Evolutionary conservation across 1,140 invertebrate genomes (phyloP).

Genomic region (Caenorhabditis briggsae): DNA sequence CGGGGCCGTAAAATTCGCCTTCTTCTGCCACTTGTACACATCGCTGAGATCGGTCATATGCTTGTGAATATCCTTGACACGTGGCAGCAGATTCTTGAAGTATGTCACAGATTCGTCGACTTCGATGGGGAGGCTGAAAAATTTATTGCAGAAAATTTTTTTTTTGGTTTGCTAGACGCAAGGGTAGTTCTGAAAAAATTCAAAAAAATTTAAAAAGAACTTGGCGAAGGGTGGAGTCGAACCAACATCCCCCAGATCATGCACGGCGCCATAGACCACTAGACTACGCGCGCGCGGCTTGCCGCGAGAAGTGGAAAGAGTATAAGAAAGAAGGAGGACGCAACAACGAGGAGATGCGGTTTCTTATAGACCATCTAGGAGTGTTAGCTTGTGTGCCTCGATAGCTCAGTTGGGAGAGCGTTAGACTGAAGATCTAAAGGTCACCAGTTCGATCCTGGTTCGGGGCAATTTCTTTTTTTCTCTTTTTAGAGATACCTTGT

Average conservation of each 20-base stretch:
- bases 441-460: constrained; percentile 78
- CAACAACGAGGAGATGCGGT: too few relatives aligned
- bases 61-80: constrained; percentile 36
- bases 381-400: background rate
- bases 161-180: too few relatives aligned
- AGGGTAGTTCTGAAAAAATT: too few relatives aligned
- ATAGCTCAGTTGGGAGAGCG: constrained; percentile 78
- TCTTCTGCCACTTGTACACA: constrained; percentile 32
- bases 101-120: constrained; percentile 1
- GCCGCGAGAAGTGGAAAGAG: too few relatives aligned
- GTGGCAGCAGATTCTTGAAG: constrained; percentile 23
- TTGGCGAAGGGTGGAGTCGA: constrained; percentile 10
- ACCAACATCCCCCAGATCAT: background rate
- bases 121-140: background rate
- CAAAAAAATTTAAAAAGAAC: background rate
- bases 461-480: constrained; percentile 29
- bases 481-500: background rate
- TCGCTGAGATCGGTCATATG: background rate
- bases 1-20: background rate
- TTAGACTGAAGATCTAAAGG: constrained; percentile 78
- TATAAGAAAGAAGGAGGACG: background rate
- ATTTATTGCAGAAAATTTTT: too few relatives aligned
- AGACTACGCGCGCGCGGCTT: background rate
- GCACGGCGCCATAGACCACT: constrained; percentile 27
- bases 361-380: too few relatives aligned